phyloP scores from a whole-genome alignment of 64 coral and sea anemone species.

The Pocillopora damicornis region DNA sequence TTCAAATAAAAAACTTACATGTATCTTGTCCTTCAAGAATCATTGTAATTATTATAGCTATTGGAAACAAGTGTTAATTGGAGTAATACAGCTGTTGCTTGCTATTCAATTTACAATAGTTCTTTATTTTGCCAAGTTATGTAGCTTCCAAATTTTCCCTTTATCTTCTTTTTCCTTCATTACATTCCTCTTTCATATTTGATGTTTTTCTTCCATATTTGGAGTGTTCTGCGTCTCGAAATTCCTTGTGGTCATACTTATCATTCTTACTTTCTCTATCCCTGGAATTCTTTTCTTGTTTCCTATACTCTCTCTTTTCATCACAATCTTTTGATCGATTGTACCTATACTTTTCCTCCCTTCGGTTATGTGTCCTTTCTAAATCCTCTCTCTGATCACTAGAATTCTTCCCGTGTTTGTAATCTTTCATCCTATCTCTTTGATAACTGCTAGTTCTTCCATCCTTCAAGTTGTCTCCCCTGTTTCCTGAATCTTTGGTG shows the following conservation, averaged over 20 bases:
- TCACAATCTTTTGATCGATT: constrained; percentile 4
- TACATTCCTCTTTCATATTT: background rate
- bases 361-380: background rate
- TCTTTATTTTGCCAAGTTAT: background rate
- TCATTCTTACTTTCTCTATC: background rate
- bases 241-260: background rate
- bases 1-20: too few species aligned
- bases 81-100: too few species aligned
- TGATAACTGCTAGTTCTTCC: constrained; percentile 16
- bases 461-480: background rate
- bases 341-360: background rate
- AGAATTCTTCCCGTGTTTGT: background rate
- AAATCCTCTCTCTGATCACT: background rate
- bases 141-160: background rate
- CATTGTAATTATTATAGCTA: too few species aligned
- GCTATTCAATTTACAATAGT: too few species aligned
- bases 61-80: too few species aligned
- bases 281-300: background rate
- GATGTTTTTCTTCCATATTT: background rate
- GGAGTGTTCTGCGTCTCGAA: background rate
- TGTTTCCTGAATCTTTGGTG: background rate
- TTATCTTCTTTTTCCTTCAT: background rate
- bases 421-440: constrained; percentile 2
- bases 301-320: background rate
- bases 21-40: background rate